phyloP scores from a whole-genome alignment of 1,140 invertebrate genomes.

The Drosophila punjabiensis region DNA sequence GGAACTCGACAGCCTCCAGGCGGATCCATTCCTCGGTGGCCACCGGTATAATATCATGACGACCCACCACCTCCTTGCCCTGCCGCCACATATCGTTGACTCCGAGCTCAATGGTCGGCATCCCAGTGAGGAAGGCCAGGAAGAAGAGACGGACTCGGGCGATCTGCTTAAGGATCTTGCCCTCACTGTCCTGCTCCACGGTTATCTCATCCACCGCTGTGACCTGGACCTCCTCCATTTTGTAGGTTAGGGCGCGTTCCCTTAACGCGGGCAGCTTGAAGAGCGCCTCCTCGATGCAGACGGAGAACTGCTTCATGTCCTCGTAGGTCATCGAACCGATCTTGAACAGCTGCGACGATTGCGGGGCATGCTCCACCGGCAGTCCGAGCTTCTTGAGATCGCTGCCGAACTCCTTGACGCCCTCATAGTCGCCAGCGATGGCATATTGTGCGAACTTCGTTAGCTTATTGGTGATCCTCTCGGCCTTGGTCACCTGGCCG shows the following conservation, averaged over 20 bases:
- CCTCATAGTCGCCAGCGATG: slow-evolving; percentile 96
- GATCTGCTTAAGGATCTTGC: slow-evolving; percentile 95
- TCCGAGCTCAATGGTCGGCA: slow-evolving; percentile 98
- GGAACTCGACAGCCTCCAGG: slow-evolving; percentile 97
- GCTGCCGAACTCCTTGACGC: slow-evolving; percentile 96
- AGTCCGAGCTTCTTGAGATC: slow-evolving; percentile 96
- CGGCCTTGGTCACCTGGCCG: slow-evolving; percentile 97
- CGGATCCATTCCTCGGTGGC: slow-evolving; percentile 99
- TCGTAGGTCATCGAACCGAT: slow-evolving; percentile 95
- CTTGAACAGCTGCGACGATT: slow-evolving; percentile 98
- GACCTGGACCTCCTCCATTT: slow-evolving; percentile 99
- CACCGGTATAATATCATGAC: slow-evolving; percentile 99
- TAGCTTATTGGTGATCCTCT: slow-evolving; percentile 95
- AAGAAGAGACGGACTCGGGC: slow-evolving; percentile 98
- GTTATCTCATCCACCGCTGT: slow-evolving; percentile 98
- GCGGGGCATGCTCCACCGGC: slow-evolving; percentile 98
- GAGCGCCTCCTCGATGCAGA: slow-evolving; percentile 95
- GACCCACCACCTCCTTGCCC: slow-evolving; percentile 99
- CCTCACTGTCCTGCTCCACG: slow-evolving; percentile 95
- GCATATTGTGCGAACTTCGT: slow-evolving; percentile 97
- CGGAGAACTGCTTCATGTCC: slow-evolving; percentile 96
- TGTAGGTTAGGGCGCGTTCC: slow-evolving; percentile 96
- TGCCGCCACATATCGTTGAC: slow-evolving; percentile 98
- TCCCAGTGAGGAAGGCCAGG: slow-evolving; percentile 95
- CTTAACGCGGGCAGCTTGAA: slow-evolving; percentile 94